Evolutionary conservation across 53 echinoderm and acorn worm species (phyloP), one percentile per base, ranked within the genome.

Genomic region (Paelopatides confundens): DNA sequence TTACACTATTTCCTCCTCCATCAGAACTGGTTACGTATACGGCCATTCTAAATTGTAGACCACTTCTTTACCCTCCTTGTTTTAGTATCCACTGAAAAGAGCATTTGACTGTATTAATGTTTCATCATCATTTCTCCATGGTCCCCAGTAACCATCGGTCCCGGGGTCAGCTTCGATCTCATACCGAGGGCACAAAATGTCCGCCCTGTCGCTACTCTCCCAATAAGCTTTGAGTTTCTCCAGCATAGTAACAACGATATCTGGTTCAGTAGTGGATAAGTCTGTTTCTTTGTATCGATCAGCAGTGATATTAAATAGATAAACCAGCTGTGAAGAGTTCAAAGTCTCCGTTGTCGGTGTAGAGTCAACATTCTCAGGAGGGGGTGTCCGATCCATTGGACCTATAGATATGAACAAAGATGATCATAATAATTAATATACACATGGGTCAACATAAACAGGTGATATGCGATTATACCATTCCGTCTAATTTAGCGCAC

Each of bases 81-180:
- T n/a, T n/a, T n/a, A n/a, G n/a, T n/a, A n/a, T n/a, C n/a, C n/a
- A n/a, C n/a, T n/a, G n/a, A n/a, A n/a, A n/a, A n/a, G n/a, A n/a
- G n/a, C 65, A n/a, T 24, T 21, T 38, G 14, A 15, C 51, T 32
- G 52, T 10, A 79, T 50, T 9, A 79, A 46, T 2, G 79, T 51
- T 34, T 53, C 79, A 24, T 79, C 79, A 32, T 79, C 54, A 46
- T 79, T 52, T 32, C 79, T 10, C 79, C 79, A 79, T 12, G 79
- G 79, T 12, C 79, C 33, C 79, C 79, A 79, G 79, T 79, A 79
- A 53, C 79, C 79, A 7, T 50, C 79, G 5, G 9, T 29, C 51
- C 54, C 79, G 29, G 79, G 79, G 79, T 79, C 79, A 23, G 79
- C 79, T 31, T 79, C 79, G 5, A 32, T 3, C 31, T 79, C 79